Percentiles rank a stretch among this genome's conserved stretches.
These are phyloP conservation scores for Auanema freiburgensis DNA, from an alignment of 2,888 invertebrate genomes.

Conservation along the genomic window DNA sequence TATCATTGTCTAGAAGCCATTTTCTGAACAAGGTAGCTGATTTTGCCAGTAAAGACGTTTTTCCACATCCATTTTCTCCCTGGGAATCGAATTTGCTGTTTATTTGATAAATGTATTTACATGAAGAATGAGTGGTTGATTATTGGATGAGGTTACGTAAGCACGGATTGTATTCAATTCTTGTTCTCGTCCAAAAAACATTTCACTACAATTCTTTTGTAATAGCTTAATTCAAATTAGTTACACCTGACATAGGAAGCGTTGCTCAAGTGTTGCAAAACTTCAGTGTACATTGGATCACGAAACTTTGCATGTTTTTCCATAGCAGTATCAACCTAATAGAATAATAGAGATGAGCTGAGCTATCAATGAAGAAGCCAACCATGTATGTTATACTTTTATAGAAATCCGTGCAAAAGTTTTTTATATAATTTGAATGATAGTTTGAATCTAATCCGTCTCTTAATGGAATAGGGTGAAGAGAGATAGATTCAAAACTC, in stretches of 20 bases:
- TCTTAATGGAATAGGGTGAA: constrained; percentile 69
- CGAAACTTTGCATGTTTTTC: constrained; percentile 53
- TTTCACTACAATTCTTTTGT: constrained; percentile 17
- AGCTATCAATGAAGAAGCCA: neutral
- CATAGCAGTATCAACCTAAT: constrained; percentile 55
- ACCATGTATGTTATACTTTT: constrained; percentile 54
- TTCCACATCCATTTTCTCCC: constrained; percentile 95
- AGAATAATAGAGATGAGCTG: neutral
- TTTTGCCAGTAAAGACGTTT: constrained; percentile 91
- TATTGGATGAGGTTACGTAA: constrained; percentile 80
- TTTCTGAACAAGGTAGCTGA: constrained; percentile 72
- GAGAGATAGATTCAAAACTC: too few species aligned
- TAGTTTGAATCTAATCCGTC: constrained; percentile 90
- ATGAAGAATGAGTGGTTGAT: constrained; percentile 75
- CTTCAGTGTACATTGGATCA: constrained; percentile 43
- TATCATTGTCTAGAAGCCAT: constrained; percentile 66
- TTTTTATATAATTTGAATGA: constrained; percentile 71
- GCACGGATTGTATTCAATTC: constrained; percentile 79
- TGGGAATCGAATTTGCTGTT: constrained; percentile 62
- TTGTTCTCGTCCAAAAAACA: constrained; percentile 86
- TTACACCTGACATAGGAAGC: neutral
- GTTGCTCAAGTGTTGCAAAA: constrained; percentile 35
- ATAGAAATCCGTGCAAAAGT: constrained; percentile 57
- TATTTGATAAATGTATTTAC: constrained; percentile 69
- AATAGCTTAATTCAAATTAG: neutral